Evolutionary conservation across 2,888 invertebrate species (phyloP), one percentile per base, ranked within the genome.

Genomic region (Coremacera marginata): DNA sequence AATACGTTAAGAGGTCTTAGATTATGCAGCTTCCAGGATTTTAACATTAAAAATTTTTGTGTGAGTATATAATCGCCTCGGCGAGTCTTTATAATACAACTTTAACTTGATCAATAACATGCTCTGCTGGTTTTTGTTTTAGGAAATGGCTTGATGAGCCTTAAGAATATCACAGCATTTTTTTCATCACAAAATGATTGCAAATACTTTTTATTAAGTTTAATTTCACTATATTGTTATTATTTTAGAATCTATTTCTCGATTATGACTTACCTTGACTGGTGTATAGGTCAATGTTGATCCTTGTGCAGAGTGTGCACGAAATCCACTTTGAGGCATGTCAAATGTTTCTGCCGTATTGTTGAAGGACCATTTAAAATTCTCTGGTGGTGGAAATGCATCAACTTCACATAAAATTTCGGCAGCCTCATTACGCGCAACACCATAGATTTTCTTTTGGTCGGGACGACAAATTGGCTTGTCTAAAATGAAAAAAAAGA

Each of bases 351-450:
- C 95, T 81, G 95, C 93, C 55, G 96, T 95, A 90, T 96, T 96
- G 90, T 97, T 97, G 88, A 97, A 95, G 37, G 94, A 93, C 96
- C 96, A 96, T 84, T 94, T 94, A 89, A 96, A 96, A 85, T 92
- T 94, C 85, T 94, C 94, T 2, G 95, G 95, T 0, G 93, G 92
- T 19, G 96, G 96, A 88, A 94, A 95, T 27, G 96, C 94, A 85
- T 96, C 95, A 65, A 96, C 96, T 89, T 94, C 94, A 88, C 96
- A 96, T 70, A 93, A 90, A 77, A 96, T 93, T 86, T 93, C 93
- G 0, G 95, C 94, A 75, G 94, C 93, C 88, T 96, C 96, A 87
- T 94, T 94, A 78, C 95, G 91, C 1, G 95, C 95, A 2, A 95
- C 95, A 0, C 96, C 96, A 83, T 96, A 96, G 79, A 96, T 93